Percentiles rank a stretch among this genome's conserved stretches.
Conservation (phyloP, 2,888 invertebrate species). For the Drosophila pullipes region DNA sequence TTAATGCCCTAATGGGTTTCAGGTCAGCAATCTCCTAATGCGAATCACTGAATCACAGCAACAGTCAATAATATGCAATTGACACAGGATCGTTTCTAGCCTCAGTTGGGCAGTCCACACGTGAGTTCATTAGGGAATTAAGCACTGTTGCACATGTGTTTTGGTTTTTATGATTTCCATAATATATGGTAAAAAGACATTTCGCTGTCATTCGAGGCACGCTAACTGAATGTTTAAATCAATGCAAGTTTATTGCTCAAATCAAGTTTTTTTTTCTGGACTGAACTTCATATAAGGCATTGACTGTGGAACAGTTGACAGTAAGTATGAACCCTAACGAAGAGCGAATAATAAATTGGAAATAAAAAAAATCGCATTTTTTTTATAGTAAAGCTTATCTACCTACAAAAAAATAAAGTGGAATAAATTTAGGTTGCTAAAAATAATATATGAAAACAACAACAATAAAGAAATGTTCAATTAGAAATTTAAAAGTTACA, state of each 20-base stretch:
- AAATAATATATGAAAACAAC: not conserved
- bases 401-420: not conserved
- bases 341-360: not conserved
- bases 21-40: conserved; percentile 74
- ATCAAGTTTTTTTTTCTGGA: conserved; percentile 54
- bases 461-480: not conserved
- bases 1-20: conserved; percentile 72
- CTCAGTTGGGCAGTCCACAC: not conserved
- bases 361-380: not conserved
- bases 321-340: not conserved
- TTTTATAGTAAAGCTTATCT: not conserved
- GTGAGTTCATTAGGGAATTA: not conserved
- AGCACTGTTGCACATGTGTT: not conserved
- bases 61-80: conserved; percentile 59
- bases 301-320: conserved; percentile 9
- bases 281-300: not conserved
- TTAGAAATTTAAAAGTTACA: not conserved
- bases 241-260: conserved; percentile 49
- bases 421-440: not conserved
- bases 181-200: conserved; percentile 43
- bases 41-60: conserved; percentile 45
- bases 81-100: conserved; percentile 4
- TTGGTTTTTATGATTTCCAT: conserved; percentile 33
- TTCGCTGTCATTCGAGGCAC: conserved; percentile 56
- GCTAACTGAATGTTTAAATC: conserved; percentile 46